Conservation (phyloP, 1,140 invertebrate species). For the Musca vetustissima region DNA sequence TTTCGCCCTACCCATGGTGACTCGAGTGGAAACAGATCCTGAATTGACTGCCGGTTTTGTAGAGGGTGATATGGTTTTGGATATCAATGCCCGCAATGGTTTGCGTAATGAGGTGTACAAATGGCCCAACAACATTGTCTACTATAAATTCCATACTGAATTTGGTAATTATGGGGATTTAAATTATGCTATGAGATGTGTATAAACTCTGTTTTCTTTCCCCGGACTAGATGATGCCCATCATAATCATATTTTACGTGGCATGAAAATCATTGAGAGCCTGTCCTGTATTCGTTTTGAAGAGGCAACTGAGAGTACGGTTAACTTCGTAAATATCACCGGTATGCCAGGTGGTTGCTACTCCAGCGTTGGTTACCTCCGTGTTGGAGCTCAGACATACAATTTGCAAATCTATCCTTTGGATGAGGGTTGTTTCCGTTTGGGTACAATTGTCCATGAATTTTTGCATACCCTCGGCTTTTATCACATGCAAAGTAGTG, state of each 20-base stretch:
- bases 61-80: slow-evolving; percentile 40
- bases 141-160: slow-evolving; percentile 38
- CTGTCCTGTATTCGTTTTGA: slow-evolving; percentile 42
- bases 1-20: not conserved
- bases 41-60: slow-evolving; percentile 39
- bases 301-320: slow-evolving; percentile 39
- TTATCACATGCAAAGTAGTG: slow-evolving; percentile 64
- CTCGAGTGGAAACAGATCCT: slow-evolving; percentile 27
- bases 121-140: slow-evolving; percentile 62
- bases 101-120: slow-evolving; percentile 60
- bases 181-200: too few species aligned
- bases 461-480: slow-evolving; percentile 66
- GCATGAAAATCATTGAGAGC: slow-evolving; percentile 48
- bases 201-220: not conserved
- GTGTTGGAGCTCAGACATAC: slow-evolving; percentile 57
- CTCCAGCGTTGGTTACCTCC: slow-evolving; percentile 59
- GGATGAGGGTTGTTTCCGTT: slow-evolving; percentile 59
- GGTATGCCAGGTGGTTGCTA: slow-evolving; percentile 55
- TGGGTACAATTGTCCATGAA: slow-evolving; percentile 67
- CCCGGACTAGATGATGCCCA: slow-evolving; percentile 22
- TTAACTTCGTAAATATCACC: slow-evolving; percentile 44
- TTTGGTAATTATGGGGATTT: not conserved
- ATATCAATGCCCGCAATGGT: slow-evolving; percentile 58
- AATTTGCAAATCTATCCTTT: slow-evolving; percentile 58
- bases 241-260: slow-evolving; percentile 25